Base-by-base conservation (phyloP, 2,797 vertebrate species). In the Acomys russatus region DNA sequence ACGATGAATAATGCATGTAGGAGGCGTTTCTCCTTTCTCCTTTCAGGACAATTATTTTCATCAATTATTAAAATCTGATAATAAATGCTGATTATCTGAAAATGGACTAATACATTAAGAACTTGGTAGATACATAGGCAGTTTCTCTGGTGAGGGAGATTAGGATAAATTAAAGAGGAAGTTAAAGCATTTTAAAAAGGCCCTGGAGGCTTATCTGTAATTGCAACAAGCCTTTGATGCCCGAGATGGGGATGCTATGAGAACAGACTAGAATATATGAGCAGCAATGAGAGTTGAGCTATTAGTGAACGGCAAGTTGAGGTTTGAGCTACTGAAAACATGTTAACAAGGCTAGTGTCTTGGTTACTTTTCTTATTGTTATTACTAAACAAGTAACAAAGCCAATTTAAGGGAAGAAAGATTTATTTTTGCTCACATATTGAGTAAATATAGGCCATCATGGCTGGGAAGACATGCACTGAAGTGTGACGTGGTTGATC, bases 61-160 rank as follows among this genome's bases (percentile, higher is more conserved):
- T 96, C 71, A 97, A 63, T 97, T 97, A 91, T 95, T 96, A 95
- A 96, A 94, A 94, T 71, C 56, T 86, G 64, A 94, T 95, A 85
- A 97, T 94, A 85, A 91, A 38, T 90, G 82, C 85, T 94, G 89
- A 93, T 95, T 74, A 94, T 92, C 63, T 96, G 68, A 90, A 92
- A 95, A 88, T 77, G 54, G 63, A 59, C 56, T 79, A 88, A 77
- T 82, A 95, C 96, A 92, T 90, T 88, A 95, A 73, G 35, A 96
- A 70, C 56, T 89, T 90, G 33, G 78, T 91, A 91, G 94, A 90
- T 87, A 91, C 14, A 74, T 54, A 87, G 38, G 25, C 17, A 96
- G 33, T 91, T 94, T 96, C n/a, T 92, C 35, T 95, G 70, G 49
- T 51, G 20, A 95, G 49, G 35, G 51, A 94, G 80, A 96, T 94